Conservation (phyloP, 2,113 vertebrate genomes). For the Ciconia stormi region DNA sequence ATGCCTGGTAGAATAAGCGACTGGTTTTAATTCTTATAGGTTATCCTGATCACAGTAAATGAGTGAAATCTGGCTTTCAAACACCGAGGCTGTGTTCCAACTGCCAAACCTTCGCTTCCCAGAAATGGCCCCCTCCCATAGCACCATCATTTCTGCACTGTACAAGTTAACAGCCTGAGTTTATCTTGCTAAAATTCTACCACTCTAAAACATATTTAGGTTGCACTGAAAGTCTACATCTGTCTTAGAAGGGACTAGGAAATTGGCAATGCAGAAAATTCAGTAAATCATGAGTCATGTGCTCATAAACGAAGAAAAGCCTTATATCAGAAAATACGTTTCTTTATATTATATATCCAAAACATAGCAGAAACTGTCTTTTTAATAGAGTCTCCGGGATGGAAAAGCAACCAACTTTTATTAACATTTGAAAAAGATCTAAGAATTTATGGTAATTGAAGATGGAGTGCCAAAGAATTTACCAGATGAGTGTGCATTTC, state of each 20-base stretch:
- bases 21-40: background rate
- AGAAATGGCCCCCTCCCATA: fast-evolving
- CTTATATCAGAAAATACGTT: background rate
- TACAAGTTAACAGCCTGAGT: background rate
- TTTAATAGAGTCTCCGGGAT: background rate
- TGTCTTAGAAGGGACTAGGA: background rate
- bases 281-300: background rate
- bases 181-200: background rate
- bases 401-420: background rate
- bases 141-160: background rate
- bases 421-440: background rate
- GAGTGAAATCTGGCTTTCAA: background rate
- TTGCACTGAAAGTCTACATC: background rate
- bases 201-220: background rate
- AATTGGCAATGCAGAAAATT: background rate
- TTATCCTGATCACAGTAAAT: background rate
- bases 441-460: background rate
- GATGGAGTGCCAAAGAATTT: background rate
- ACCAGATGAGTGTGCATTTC: background rate
- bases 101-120: fast-evolving
- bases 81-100: fast-evolving
- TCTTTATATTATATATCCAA: background rate
- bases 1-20: background rate
- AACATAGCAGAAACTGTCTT: background rate
- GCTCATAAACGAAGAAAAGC: background rate